Percentiles rank a stretch among this genome's conserved stretches.
phyloP scores from a whole-genome alignment of 2,797 vertebrate species.

The Neopelma chrysocephalum region DNA sequence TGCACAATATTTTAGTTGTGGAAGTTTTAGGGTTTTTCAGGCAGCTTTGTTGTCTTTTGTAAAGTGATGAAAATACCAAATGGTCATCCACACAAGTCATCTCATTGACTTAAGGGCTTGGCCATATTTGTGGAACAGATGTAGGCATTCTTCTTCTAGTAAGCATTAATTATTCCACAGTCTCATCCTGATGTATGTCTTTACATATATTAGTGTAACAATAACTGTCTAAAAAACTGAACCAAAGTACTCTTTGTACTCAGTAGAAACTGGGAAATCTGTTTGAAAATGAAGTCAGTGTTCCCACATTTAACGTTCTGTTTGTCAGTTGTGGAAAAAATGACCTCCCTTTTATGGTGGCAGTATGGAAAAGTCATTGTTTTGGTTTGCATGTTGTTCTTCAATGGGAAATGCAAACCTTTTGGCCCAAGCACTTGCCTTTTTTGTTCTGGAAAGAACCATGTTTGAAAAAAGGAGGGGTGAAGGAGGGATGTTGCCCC shows the following conservation, averaged over 20 bases:
- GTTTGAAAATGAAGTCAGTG: background rate
- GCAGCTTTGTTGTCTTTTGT: background rate
- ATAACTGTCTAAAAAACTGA: slow-evolving; percentile 1
- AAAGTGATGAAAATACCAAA: background rate
- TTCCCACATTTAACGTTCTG: background rate
- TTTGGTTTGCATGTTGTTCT: background rate
- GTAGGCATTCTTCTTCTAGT: background rate
- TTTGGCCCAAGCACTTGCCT: background rate
- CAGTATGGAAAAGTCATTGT: background rate
- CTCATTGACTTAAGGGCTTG: background rate
- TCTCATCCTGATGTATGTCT: background rate
- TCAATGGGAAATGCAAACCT: background rate
- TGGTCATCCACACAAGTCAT: background rate
- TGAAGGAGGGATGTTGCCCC: background rate
- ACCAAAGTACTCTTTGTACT: background rate
- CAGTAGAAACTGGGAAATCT: background rate
- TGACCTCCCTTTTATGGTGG: background rate
- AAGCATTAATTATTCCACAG: background rate
- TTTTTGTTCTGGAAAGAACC: background rate
- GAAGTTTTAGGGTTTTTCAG: background rate
- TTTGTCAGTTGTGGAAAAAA: slow-evolving; percentile 9
- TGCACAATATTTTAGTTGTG: background rate
- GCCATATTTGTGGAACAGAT: background rate
- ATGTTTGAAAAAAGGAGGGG: background rate
- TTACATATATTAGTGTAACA: slow-evolving; percentile 20